Evolutionary conservation across 2,113 vertebrate species (phyloP).

Genomic region (Pseudorhombus dupliciocellatus): DNA sequence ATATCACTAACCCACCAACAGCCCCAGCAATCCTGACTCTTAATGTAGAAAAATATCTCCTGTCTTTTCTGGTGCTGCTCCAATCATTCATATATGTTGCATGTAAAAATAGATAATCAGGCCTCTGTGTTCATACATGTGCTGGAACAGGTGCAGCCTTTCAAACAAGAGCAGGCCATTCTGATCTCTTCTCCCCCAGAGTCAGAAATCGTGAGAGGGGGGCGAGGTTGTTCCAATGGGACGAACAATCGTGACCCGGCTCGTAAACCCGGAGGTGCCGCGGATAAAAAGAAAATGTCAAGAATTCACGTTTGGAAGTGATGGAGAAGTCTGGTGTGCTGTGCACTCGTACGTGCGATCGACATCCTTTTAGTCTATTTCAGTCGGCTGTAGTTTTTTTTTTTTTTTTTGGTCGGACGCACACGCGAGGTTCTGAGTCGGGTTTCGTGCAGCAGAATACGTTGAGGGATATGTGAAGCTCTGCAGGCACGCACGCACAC

Average conservation of each 20-base stretch:
- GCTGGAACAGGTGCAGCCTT: constrained; percentile 74
- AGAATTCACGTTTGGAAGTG: constrained; percentile 73
- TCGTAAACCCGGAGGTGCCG: constrained; percentile 67
- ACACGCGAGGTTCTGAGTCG: constrained; percentile 43
- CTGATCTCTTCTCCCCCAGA: constrained; percentile 49
- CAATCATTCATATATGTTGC: constrained; percentile 15
- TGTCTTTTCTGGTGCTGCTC: not conserved
- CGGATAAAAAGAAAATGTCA: constrained; percentile 52
- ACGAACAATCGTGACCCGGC: constrained; percentile 54
- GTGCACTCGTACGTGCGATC: constrained; percentile 32
- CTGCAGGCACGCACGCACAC: constrained; percentile 46
- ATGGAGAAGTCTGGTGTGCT: constrained; percentile 64
- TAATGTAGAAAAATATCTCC: not conserved
- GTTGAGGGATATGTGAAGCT: constrained; percentile 31
- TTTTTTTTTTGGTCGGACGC: constrained; percentile 36
- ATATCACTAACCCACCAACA: not conserved
- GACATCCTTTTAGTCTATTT: constrained; percentile 55
- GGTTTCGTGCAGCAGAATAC: constrained; percentile 35
- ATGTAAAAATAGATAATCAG: constrained; percentile 67
- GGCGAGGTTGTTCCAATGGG: constrained; percentile 67
- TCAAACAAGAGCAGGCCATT: constrained; percentile 52
- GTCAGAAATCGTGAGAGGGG: constrained; percentile 70
- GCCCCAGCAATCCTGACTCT: not conserved
- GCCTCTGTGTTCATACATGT: constrained; percentile 53
- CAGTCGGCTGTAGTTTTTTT: constrained; percentile 46